A percentile compares a stretch with the other conserved stretches of the same genome.
Evolutionary conservation across 2,797 vertebrate species (phyloP).

Genomic region (Rachycentron canadum): DNA sequence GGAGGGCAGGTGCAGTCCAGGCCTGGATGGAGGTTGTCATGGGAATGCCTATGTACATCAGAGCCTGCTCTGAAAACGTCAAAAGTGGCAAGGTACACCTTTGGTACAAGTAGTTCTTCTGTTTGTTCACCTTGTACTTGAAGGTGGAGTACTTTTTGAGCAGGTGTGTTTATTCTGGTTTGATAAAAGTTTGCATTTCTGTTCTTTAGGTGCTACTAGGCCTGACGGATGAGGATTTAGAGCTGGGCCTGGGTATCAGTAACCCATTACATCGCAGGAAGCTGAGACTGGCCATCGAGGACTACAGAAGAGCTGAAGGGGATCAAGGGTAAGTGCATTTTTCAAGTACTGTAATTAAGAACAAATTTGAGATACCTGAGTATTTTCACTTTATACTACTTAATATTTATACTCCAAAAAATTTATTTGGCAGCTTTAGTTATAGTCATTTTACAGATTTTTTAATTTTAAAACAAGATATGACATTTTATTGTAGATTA

Average conservation of each 20-base stretch:
- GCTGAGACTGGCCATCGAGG: slow-evolving; percentile 90
- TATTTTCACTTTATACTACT: not conserved
- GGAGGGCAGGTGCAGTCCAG: slow-evolving; percentile 90
- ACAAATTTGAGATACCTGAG: not conserved
- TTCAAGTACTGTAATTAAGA: not conserved
- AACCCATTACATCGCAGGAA: slow-evolving; percentile 90
- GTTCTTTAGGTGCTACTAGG: slow-evolving; percentile 87
- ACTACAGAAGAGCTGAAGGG: slow-evolving; percentile 89
- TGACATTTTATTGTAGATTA: not conserved
- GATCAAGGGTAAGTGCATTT: slow-evolving; percentile 79
- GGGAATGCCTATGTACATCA: slow-evolving; percentile 92
- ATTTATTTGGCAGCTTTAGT: not conserved
- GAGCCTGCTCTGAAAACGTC: slow-evolving; percentile 89
- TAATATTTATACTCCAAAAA: not conserved
- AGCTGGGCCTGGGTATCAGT: slow-evolving; percentile 86
- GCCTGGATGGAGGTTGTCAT: slow-evolving; percentile 94
- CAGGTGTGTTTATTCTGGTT: not conserved
- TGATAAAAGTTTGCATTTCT: slow-evolving; percentile 28
- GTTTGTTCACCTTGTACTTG: not conserved
- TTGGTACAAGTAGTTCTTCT: not conserved
- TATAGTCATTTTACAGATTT: not conserved
- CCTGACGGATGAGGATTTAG: slow-evolving; percentile 90
- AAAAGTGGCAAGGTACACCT: slow-evolving; percentile 90
- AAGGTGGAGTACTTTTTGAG: not conserved
- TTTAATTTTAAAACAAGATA: not conserved